Base-by-base conservation (phyloP, 2,888 invertebrate genomes). In the Pachydiplax longipennis region DNA sequence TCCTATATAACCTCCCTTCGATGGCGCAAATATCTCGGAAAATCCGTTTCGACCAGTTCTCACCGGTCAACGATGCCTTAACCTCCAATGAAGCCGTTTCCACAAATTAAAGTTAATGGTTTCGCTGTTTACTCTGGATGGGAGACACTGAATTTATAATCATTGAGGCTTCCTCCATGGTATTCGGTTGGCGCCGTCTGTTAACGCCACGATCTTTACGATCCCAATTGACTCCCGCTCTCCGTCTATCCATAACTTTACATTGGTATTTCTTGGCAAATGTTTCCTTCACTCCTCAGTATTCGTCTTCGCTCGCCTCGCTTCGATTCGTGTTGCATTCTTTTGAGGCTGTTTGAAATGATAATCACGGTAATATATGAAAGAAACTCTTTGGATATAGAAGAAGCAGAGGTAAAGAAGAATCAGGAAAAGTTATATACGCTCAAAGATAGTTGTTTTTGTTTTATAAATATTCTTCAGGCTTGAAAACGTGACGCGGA, bases 221-320 rank as follows among this genome's bases (percentile, higher is more conserved):
- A 22, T 35, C 35, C 83, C 83, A 83, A 83, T 83, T 83, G 83
- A 83, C 83, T 83, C 83, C 22, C 58, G 58, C 83, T 35, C 58
- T 31, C 58, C 83, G 58, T 22, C 35, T 31, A 8, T 13, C 83
- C 83, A 83, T 83, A 83, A 83, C 83, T 83, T 83, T 58, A 31
- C 58, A 58, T 83, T 58, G 83, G 83, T n/a, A 61, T 83, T 83
- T 58, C 83, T 0, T 35, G 22, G 58, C 58, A 83, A 83, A 35
- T 81, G 37, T 22, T 40, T 44, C 81, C 44, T 44, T 81, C 44
- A 6, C 81, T 81, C 81, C 31, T 58, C 83, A 37, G 58, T 53
- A 35, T 25, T 83, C 83, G 15, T 53, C 58, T 35, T 61, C 58
- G 44, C 44, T 44, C 4, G 44, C 44, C 10, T 8, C 44, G 8